Evolutionary conservation across 2,888 invertebrate species (phyloP), one percentile per base, ranked within the genome.

Genomic region (Drosophila neutralis): DNA sequence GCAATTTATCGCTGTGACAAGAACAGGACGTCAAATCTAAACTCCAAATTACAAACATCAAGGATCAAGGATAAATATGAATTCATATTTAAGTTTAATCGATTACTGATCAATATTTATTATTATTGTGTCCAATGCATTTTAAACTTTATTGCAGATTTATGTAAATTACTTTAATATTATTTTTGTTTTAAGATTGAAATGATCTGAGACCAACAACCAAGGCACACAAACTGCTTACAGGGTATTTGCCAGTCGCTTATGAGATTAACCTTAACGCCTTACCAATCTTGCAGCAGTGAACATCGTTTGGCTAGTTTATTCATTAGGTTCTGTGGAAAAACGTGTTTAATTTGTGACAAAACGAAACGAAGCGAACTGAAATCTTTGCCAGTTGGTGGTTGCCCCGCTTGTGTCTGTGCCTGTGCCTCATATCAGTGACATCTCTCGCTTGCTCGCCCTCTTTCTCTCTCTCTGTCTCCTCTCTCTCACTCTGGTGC

Each of bases 271-370:
- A 4, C 8, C 0, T n/a, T n/a, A 21, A 33, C 13, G 38, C 18
- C 8, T 35, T 45, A 15, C 38, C 66, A 63, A 52, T 56, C 45
- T 53, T 53, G 45, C 52, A 27, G 53, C 57, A 36, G 40, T 49
- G 73, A 59, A 65, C 76, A 76, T 69, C 54, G 74, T 65, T 66
- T 63, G 52, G 62, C 86, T 79, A 83, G 89, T 86, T 89, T 91
- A 91, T 91, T 91, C 91, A 91, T 91, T 91, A 91, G 89, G 87
- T 91, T 91, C 86, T 78, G 82, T 73, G 91, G 91, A 91, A 87
- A 91, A 91, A 91, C 91, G 91, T 91, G 91, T 91, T 91, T 91
- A 91, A 91, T 91, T 91, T 91, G 91, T 91, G 91, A 91, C 91
- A 91, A 91, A 84, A 91, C 89, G 84, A 75, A 88, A 73, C 57